A percentile compares a stretch with the other conserved stretches of the same genome.
phyloP scores from a whole-genome alignment of 2,113 vertebrate genomes.

The Heloderma charlesbogerti region DNA sequence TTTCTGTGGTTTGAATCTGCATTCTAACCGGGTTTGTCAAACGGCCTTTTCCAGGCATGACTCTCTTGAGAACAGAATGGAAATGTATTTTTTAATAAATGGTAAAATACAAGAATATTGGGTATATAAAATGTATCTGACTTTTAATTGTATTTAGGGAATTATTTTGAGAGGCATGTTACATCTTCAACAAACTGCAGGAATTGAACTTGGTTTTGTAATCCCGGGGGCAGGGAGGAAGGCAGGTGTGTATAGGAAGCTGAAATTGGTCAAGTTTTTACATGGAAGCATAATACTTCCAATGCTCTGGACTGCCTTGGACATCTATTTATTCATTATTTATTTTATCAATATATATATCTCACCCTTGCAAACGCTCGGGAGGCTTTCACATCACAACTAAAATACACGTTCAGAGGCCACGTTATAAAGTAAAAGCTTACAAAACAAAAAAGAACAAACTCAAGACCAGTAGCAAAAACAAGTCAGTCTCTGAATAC shows the following conservation, averaged over 20 bases:
- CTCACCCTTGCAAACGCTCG: neutral
- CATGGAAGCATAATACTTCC: neutral
- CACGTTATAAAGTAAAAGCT: neutral
- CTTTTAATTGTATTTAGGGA: neutral
- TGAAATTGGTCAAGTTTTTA: neutral
- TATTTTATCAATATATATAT: neutral
- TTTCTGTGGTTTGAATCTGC: neutral
- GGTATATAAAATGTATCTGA: neutral
- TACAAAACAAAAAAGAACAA: neutral
- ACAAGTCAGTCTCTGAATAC: neutral
- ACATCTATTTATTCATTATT: neutral
- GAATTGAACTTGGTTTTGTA: neutral
- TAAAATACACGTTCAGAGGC: neutral
- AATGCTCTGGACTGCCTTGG: neutral
- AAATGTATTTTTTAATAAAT: slow-evolving; percentile 18
- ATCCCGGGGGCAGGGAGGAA: neutral
- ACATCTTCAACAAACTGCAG: slow-evolving; percentile 2
- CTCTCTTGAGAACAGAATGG: neutral
- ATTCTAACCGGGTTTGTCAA: neutral
- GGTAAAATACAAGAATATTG: neutral
- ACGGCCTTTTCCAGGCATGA: neutral
- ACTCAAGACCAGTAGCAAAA: neutral
- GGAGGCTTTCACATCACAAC: neutral
- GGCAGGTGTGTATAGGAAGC: neutral
- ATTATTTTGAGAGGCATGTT: slow-evolving; percentile 1